Conservation (phyloP, 2,888 invertebrate species). For the Trimorus sp. region DNA sequence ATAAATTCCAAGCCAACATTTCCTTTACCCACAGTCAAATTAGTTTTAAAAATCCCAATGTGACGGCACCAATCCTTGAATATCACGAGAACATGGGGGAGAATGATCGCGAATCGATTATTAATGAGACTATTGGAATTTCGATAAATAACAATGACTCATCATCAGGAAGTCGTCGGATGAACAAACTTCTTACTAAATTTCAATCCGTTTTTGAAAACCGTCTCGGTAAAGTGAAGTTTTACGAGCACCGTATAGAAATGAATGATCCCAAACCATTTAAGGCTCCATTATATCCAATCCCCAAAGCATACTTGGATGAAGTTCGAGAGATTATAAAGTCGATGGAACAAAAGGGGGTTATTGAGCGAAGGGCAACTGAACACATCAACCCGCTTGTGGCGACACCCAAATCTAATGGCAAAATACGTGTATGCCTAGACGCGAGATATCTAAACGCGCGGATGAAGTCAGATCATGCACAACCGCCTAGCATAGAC, state of each 20-base stretch:
- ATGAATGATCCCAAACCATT: not conserved
- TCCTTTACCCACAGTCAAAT: too few species aligned
- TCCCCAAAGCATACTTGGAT: not conserved
- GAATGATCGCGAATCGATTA: too few species aligned
- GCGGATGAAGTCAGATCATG: not conserved
- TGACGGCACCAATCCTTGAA: too few species aligned
- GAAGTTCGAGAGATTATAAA: not conserved
- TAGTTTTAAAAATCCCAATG: too few species aligned
- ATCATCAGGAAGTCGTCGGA: too few species aligned
- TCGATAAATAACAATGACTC: too few species aligned
- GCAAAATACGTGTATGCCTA: not conserved
- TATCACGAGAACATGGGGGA: too few species aligned
- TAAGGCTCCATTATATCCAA: not conserved
- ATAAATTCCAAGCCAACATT: too few species aligned
- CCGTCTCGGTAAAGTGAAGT: too few species aligned
- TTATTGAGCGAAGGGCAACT: not conserved
- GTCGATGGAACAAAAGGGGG: not conserved
- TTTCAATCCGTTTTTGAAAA: too few species aligned
- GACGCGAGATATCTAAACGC: not conserved
- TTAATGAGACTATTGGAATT: too few species aligned
- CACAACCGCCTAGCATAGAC: not conserved
- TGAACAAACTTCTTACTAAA: too few species aligned
- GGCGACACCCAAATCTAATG: not conserved
- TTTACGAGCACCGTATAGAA: not conserved
- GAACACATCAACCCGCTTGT: conserved; percentile 4